A percentile compares a stretch with the other conserved stretches of the same genome.
Evolutionary conservation across 2,113 vertebrate genomes (phyloP).

Genomic region (Vanacampus margaritifer): DNA sequence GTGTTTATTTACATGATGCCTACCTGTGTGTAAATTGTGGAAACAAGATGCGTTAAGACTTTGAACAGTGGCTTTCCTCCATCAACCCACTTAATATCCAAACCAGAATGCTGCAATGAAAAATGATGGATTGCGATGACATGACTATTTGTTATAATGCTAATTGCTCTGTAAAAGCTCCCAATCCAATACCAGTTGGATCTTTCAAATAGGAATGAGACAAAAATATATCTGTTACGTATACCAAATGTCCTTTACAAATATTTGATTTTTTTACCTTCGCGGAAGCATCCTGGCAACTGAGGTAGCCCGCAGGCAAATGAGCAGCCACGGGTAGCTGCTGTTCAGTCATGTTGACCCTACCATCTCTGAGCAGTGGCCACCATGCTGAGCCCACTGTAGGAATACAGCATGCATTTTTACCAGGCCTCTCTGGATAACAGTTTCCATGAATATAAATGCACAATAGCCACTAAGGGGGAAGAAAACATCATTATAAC

Average conservation of each 20-base stretch:
- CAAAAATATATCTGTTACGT: not conserved
- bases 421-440: not conserved
- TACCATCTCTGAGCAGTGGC: slow-evolving; percentile 88
- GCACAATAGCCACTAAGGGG: not conserved
- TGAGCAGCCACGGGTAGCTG: slow-evolving; percentile 84
- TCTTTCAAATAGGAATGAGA: not conserved
- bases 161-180: not conserved
- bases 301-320: slow-evolving; percentile 85
- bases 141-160: not conserved
- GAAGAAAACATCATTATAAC: not conserved
- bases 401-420: not conserved
- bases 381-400: slow-evolving; percentile 95
- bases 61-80: slow-evolving; percentile 88
- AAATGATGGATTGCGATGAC: not conserved
- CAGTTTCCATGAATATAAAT: not conserved
- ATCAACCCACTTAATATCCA: slow-evolving; percentile 96
- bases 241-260: not conserved
- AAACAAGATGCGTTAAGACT: slow-evolving; percentile 93
- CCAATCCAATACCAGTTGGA: slow-evolving; percentile 20
- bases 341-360: slow-evolving; percentile 87
- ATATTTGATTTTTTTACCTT: slow-evolving; percentile 73
- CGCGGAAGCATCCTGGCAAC: slow-evolving; percentile 78
- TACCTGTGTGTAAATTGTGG: slow-evolving; percentile 97
- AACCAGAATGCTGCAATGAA: slow-evolving; percentile 81
- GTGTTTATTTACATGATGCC: slow-evolving; percentile 61